phyloP scores from a whole-genome alignment of 1,140 invertebrate genomes.

The Pseudobourletiella spinata region DNA sequence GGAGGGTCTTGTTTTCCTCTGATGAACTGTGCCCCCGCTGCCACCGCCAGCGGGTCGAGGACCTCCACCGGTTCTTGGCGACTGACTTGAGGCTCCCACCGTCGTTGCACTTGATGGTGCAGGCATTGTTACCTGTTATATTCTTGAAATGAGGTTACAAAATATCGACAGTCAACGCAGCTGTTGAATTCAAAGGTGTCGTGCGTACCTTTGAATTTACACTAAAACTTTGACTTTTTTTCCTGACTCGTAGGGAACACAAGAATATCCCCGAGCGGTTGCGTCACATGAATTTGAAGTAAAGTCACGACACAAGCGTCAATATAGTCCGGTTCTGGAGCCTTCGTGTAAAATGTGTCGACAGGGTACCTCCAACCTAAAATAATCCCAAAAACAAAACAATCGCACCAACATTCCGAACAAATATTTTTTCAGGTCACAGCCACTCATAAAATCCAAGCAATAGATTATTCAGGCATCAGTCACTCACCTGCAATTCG shows the following conservation, averaged over 20 bases:
- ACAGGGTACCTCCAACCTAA: slow-evolving; percentile 61
- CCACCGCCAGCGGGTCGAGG: slow-evolving; percentile 56
- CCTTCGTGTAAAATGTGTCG: slow-evolving; percentile 98
- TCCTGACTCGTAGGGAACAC: slow-evolving; percentile 3
- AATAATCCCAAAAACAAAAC: not conserved
- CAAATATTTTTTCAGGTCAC: not conserved
- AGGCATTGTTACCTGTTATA: too few species aligned
- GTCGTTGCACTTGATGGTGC: slow-evolving; percentile 80
- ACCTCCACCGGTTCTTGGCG: slow-evolving; percentile 58
- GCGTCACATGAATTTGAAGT: slow-evolving; percentile 94
- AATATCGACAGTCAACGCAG: too few species aligned
- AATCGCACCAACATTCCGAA: not conserved
- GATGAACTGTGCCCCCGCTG: slow-evolving; percentile 64
- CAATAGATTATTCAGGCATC: not conserved
- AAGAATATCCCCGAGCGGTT: slow-evolving; percentile 48
- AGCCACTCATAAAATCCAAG: not conserved
- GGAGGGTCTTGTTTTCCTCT: slow-evolving; percentile 61
- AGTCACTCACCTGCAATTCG: not conserved
- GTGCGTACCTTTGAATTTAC: too few species aligned
- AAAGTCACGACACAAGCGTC: slow-evolving; percentile 95
- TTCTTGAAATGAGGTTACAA: too few species aligned
- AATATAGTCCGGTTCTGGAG: slow-evolving; percentile 96
- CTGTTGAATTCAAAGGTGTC: too few species aligned
- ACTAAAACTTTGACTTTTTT: too few species aligned
- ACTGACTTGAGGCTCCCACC: slow-evolving; percentile 72